phyloP scores from a whole-genome alignment of 2,888 invertebrate species.

The Latheticus oryzae region DNA sequence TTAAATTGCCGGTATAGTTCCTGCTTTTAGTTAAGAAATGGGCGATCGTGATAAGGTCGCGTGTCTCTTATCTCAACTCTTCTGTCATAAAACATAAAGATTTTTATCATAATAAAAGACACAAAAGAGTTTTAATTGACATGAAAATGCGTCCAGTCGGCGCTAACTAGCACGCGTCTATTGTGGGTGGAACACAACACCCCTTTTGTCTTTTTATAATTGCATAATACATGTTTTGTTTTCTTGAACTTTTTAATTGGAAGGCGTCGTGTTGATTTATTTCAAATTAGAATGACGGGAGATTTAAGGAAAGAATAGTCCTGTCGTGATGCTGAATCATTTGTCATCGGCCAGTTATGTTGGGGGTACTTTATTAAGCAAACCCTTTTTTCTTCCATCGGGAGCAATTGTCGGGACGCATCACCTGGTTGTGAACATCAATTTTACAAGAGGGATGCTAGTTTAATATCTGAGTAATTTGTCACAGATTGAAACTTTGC shows the following conservation, averaged over 20 bases:
- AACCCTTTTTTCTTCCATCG: constrained; percentile 36
- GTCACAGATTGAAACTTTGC: constrained; percentile 46
- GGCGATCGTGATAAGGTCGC: constrained; percentile 8
- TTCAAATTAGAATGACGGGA: constrained; percentile 14
- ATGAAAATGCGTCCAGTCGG: constrained; percentile 43
- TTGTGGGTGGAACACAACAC: constrained; percentile 53
- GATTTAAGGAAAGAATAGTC: constrained; percentile 17
- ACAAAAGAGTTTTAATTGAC: constrained; percentile 43
- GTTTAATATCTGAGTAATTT: constrained; percentile 54
- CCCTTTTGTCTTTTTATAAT: constrained; percentile 49
- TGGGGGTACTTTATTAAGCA: constrained; percentile 42
- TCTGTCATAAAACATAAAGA: constrained; percentile 1
- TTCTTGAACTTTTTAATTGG: constrained; percentile 51
- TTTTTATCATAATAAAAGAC: neutral
- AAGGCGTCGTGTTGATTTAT: constrained; percentile 45
- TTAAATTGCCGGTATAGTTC: no score
- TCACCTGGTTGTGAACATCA: constrained; percentile 45
- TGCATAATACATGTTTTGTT: constrained; percentile 57
- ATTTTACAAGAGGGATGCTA: constrained; percentile 49
- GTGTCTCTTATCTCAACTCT: constrained; percentile 27
- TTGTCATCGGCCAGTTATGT: constrained; percentile 35
- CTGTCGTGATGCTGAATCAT: constrained; percentile 38
- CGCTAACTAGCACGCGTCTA: constrained; percentile 53
- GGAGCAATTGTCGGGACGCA: constrained; percentile 30
- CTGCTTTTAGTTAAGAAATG: no score